These are phyloP conservation scores for Chorisops tibialis DNA, from an alignment of 2,888 invertebrate species.

Conservation along the genomic window DNA sequence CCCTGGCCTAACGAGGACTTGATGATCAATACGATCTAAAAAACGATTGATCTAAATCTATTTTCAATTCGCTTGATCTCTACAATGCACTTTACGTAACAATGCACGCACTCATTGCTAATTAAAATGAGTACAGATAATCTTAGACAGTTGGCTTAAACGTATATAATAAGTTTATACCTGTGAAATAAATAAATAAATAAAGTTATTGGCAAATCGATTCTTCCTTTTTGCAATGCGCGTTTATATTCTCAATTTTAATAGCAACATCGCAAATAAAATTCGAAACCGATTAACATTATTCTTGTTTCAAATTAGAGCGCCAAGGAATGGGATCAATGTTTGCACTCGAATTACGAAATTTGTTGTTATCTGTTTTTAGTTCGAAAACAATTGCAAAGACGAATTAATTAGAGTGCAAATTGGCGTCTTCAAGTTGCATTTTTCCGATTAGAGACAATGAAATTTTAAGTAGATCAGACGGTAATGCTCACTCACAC, in stretches of 20 bases:
- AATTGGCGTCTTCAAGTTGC: not conserved
- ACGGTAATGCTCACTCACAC: too few relatives aligned
- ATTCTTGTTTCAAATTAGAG: not conserved
- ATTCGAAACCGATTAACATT: too few relatives aligned
- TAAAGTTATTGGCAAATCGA: too few relatives aligned
- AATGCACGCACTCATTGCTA: not conserved
- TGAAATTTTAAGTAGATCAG: too few relatives aligned
- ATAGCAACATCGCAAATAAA: not conserved
- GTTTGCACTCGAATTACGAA: not conserved
- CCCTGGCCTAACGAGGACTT: not conserved
- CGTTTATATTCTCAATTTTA: not conserved
- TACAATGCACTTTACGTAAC: constrained; percentile 1
- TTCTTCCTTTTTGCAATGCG: not conserved
- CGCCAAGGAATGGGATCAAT: constrained; percentile 2
- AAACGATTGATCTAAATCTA: not conserved
- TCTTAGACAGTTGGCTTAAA: too few relatives aligned
- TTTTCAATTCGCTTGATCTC: not conserved
- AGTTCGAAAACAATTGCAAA: not conserved
- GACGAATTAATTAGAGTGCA: not conserved
- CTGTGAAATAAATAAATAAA: too few relatives aligned
- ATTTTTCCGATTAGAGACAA: not conserved
- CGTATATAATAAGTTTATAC: too few relatives aligned
- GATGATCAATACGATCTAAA: not conserved
- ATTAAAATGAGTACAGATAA: constrained; percentile 3
- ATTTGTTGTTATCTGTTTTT: not conserved